These are phyloP conservation scores for Macrotus californicus DNA, from an alignment of 2,113 vertebrate species.

Conservation along the genomic window DNA sequence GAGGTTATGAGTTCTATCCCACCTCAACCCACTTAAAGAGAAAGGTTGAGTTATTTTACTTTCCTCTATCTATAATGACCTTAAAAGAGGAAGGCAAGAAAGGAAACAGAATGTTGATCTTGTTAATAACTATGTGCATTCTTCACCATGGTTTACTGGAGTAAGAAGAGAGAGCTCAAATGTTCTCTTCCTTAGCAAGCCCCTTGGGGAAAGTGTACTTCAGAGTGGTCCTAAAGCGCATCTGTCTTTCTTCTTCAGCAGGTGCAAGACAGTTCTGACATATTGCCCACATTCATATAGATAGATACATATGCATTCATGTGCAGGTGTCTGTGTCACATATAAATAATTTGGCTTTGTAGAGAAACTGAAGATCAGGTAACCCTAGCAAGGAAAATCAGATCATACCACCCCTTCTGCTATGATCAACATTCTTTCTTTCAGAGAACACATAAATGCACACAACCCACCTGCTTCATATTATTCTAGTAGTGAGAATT, in stretches of 20 bases:
- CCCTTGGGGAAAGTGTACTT: neutral
- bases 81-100: conserved; percentile 37
- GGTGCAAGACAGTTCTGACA: neutral
- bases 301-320: neutral
- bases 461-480: neutral
- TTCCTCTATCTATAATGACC: conserved; percentile 49
- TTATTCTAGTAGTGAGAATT: neutral
- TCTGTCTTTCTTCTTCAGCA: neutral
- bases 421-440: neutral
- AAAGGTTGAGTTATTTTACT: conserved; percentile 69
- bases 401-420: neutral
- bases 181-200: neutral
- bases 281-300: neutral
- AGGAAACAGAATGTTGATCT: conserved; percentile 17
- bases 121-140: neutral
- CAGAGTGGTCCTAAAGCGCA: neutral
- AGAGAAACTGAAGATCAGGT: neutral
- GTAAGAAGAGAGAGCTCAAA: neutral
- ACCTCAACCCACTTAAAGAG: conserved; percentile 61
- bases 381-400: neutral
- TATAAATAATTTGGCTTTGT: neutral
- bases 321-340: neutral
- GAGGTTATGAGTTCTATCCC: conserved; percentile 39
- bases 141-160: neutral
- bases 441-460: neutral